Evolutionary conservation across 2,113 vertebrate genomes (phyloP).

Genomic region (Synodontis membranacea): DNA sequence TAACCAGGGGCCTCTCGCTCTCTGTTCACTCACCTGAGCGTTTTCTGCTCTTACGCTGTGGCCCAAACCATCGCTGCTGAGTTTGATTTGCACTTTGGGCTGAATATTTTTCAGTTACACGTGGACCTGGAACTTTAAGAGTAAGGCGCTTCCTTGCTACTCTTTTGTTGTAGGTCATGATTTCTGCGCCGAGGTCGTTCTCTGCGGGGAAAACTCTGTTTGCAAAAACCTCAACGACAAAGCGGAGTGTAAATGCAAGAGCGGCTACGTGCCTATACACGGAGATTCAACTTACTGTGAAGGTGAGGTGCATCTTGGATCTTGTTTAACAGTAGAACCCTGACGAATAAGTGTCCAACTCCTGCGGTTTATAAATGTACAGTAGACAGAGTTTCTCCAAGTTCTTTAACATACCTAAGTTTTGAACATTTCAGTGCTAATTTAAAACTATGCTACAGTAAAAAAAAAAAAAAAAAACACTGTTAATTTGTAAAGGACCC

Average conservation of each 20-base stretch:
- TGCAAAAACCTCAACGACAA: slow-evolving; percentile 91
- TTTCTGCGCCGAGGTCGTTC: slow-evolving; percentile 89
- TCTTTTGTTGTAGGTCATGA: slow-evolving; percentile 82
- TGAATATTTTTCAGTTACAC: not conserved
- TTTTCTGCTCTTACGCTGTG: too few relatives aligned
- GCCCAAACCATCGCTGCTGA: too few relatives aligned
- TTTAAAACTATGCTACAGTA: not conserved
- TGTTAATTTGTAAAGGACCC: not conserved
- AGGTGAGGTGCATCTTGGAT: slow-evolving; percentile 74
- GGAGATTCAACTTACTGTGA: slow-evolving; percentile 90
- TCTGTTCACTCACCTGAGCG: too few relatives aligned
- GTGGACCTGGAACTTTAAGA: not conserved
- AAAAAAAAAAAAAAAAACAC: not conserved
- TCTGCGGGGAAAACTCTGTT: slow-evolving; percentile 91
- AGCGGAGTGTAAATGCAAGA: slow-evolving; percentile 91
- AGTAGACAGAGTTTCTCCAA: not conserved
- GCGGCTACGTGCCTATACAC: slow-evolving; percentile 82
- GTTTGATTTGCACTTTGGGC: too few relatives aligned
- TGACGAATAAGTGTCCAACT: not conserved
- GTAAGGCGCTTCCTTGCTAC: not conserved
- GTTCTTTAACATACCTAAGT: not conserved
- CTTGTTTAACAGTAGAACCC: too few relatives aligned
- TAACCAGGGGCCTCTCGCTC: too few relatives aligned
- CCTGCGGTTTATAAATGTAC: too few relatives aligned
- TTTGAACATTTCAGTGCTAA: not conserved